phyloP scores from a whole-genome alignment of 2,797 vertebrate species.

The Neoniphon sammara region DNA sequence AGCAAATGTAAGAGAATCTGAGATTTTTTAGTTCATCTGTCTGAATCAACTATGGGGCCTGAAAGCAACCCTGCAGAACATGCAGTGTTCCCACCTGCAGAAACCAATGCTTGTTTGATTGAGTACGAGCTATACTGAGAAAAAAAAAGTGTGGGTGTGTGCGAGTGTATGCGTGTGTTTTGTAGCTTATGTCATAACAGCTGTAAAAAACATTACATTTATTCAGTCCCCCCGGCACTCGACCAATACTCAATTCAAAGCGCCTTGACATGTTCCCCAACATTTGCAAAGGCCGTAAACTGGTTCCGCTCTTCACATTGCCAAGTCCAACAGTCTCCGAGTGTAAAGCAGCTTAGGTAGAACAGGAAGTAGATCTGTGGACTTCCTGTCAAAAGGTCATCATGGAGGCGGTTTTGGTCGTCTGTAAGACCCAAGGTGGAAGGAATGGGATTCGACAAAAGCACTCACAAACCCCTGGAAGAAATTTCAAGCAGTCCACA shows the following conservation, averaged over 20 bases:
- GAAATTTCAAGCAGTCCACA: conserved; percentile 27
- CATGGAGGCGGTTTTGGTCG: conserved; percentile 37
- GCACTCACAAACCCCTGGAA: conserved; percentile 31
- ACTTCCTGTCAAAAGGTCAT: conserved; percentile 42
- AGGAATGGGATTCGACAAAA: conserved; percentile 69
- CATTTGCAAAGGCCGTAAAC: conserved; percentile 37
- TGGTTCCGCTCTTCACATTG: conserved; percentile 61
- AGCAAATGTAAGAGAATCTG: neutral
- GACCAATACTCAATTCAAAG: neutral
- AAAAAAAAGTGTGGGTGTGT: conserved; percentile 24
- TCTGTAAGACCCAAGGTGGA: conserved; percentile 70
- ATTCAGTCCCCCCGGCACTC: neutral
- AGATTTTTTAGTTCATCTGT: neutral
- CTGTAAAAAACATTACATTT: conserved; percentile 54
- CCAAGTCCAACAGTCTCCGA: conserved; percentile 40
- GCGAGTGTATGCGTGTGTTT: conserved; percentile 49
- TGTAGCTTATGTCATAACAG: conserved; percentile 80
- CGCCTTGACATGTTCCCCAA: neutral
- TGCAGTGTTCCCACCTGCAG: conserved; percentile 19
- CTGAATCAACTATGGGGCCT: conserved; percentile 16
- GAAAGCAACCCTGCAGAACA: conserved; percentile 1
- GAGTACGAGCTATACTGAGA: conserved; percentile 26
- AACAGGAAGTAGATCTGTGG: conserved; percentile 45
- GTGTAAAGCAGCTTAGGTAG: conserved; percentile 66
- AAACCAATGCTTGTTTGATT: conserved; percentile 7